Evolutionary conservation across 2,888 invertebrate species (phyloP), one percentile per base, ranked within the genome.

Genomic region (Acrobasis repandana): DNA sequence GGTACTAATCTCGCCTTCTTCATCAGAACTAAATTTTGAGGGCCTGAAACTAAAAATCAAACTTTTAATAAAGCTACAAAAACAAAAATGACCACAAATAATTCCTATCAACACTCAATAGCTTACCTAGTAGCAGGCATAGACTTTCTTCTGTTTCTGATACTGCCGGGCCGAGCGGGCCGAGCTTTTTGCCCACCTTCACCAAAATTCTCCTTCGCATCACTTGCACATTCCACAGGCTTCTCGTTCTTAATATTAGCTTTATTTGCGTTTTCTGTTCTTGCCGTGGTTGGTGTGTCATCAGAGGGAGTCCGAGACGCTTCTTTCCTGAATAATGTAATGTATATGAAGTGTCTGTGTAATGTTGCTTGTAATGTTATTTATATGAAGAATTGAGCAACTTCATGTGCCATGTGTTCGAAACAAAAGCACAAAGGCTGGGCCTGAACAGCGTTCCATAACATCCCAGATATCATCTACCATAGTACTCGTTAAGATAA

Each of bases 81-180:
- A 43, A n/a, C n/a, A 14, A 43, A 28, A 28, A 6, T 2, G 28
- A 0, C 6, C 28, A 28, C 28, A 5, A 28, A 28, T 28, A 28
- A 28, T 10, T 38, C 38, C 38, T 38, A 38, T 14, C 10, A 0
- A 38, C 4, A 38, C 2, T 18, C 10, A n/a, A 16, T 46, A 5
- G 56, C 63, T 73, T 74, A 88, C 88, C 77, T 78, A n/a, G 67
- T 58, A 63, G 70, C 74, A 46, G 83, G 79, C 77, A 84, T 80
- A 38, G 86, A 88, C 66, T 87, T 87, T 36, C 86, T 74, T 68
- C 87, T 80, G 50, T 75, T 66, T 34, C 64, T 75, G 61, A 88
- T 80, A 62, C 71, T 75, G 8, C 59, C 49, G 73, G 33, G 11
- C 47, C 46, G 11, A 36, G 18, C 50, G 10, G 61, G 14, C n/a